Base-by-base conservation (phyloP, 2,113 vertebrate genomes). In the Pyrgilauda ruficollis region DNA sequence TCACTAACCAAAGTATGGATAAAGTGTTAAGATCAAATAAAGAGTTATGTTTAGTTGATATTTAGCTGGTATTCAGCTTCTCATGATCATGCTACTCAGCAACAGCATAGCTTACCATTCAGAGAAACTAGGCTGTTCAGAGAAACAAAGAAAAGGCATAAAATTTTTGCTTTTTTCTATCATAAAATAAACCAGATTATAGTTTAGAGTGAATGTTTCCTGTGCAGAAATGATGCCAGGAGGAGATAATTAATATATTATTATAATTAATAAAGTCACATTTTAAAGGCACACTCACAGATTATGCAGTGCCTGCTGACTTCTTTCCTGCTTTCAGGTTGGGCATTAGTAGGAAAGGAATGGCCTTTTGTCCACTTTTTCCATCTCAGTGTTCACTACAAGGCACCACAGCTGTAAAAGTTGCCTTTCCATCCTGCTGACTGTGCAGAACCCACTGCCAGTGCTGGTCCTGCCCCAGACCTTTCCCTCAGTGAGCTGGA, bases 371-470 rank as follows among this genome's bases (percentile, higher is more conserved):
- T 46, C n/a, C 43, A 3, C 31, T 61, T 52, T 69, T 59, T 43
- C 64, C 33, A 18, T 37, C 23, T 8, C 56, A 53, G 62, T 56
- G 44, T 14, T 62, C 68, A 37, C 28, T 50, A 15, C 14, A 24
- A 62, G 52, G 30, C 8, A 3, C 7, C 58, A 31, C 27, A 6
- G 8, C 24, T 31, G 55, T 78, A 70, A 26, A 79, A 88, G 59
- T 84, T 80, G 55, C 76, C 77, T 87, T 50, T 53, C 58, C 61
- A 12, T 30, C 55, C 46, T 53, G 35, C 47, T 72, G 84, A 84
- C 78, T 69, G 64, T 81, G 87, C 95, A 91, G 97, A 96, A 73
- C 80, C 93, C 90, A 58, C 61, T 72, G 44, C 24, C 84, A 46
- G 26, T 3, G 12, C 44, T 85, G 78, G 64, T 91, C 41, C 35